A percentile compares a stretch with the other conserved stretches of the same genome.
These are phyloP conservation scores for Hydrophis major DNA, from an alignment of 2,797 vertebrate species.

Conservation along the genomic window DNA sequence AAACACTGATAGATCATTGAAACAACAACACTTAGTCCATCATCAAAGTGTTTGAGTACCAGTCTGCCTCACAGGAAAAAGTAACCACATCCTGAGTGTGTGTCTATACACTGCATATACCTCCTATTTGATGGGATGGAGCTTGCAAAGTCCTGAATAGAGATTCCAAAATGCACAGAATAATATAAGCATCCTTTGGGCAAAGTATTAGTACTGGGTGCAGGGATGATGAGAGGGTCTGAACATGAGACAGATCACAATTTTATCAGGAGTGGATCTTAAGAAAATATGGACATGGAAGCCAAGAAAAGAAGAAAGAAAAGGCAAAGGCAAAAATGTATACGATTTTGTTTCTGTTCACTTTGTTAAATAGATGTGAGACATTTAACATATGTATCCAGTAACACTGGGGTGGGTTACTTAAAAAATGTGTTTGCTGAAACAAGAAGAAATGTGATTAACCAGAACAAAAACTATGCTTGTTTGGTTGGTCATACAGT, in stretches of 20 bases:
- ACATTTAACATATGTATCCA: neutral
- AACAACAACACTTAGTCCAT: neutral
- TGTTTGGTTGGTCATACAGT: neutral
- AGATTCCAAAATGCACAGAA: neutral
- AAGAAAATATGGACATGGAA: neutral
- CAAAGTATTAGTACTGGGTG: neutral
- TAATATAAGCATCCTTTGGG: neutral
- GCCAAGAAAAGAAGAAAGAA: neutral
- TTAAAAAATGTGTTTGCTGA: neutral
- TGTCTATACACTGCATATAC: neutral
- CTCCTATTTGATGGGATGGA: neutral
- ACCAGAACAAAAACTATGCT: neutral
- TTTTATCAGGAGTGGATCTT: neutral
- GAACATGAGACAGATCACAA: neutral
- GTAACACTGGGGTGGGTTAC: neutral
- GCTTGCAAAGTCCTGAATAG: neutral
- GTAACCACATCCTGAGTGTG: neutral
- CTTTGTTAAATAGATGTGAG: neutral
- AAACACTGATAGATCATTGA: neutral
- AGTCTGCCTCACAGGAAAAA: neutral
- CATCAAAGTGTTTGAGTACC: neutral
- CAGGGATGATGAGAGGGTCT: neutral
- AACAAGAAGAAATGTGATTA: neutral
- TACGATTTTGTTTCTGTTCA: neutral
- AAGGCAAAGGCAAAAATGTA: neutral